Evolutionary conservation across 2,113 vertebrate genomes (phyloP).

Genomic region (Empidonax alnorum): DNA sequence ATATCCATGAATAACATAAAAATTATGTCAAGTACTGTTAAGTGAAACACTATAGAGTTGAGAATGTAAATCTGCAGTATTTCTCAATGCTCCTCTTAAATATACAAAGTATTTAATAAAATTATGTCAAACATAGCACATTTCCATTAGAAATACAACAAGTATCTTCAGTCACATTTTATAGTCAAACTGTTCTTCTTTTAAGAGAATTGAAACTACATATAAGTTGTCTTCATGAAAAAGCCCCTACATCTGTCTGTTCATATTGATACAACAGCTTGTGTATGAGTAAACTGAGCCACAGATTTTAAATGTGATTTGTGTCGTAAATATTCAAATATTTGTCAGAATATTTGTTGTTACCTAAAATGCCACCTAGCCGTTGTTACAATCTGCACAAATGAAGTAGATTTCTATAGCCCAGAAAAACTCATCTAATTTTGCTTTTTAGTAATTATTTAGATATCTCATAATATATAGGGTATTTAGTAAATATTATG

Average conservation of each 20-base stretch:
- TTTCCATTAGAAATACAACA: neutral
- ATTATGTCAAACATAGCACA: neutral
- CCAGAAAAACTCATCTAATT: neutral
- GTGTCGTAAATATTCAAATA: neutral
- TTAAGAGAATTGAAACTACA: neutral
- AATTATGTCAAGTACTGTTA: neutral
- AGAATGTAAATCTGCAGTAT: neutral
- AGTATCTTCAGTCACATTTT: neutral
- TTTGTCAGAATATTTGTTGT: neutral
- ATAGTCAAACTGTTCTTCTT: neutral
- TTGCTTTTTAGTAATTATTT: neutral
- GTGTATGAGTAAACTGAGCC: neutral
- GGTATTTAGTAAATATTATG: neutral
- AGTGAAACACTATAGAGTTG: neutral
- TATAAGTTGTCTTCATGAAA: neutral
- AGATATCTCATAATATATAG: no score
- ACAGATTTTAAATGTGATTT: neutral
- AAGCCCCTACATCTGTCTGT: neutral
- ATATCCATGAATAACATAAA: neutral
- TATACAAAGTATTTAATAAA: neutral
- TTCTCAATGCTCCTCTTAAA: neutral
- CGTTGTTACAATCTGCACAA: neutral
- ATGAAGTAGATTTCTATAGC: neutral
- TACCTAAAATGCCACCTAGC: neutral
- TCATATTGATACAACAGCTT: neutral